Evolutionary conservation across 2,888 invertebrate genomes (phyloP).

Genomic region (Torymus auratus): DNA sequence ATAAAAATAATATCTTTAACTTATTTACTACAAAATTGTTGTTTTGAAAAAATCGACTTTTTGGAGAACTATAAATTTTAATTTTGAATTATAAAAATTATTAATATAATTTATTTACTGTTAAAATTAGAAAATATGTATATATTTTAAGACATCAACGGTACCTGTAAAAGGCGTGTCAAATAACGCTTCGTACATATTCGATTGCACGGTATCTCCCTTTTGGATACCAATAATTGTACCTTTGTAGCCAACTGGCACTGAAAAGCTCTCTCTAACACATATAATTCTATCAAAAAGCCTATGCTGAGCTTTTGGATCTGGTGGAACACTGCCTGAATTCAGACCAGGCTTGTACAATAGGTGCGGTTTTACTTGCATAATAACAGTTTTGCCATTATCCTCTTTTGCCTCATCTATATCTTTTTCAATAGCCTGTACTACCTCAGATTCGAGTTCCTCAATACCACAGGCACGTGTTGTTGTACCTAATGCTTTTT

Average conservation of each 20-base stretch:
- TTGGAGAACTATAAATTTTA: too few relatives aligned
- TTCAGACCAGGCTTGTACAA: slow-evolving; percentile 82
- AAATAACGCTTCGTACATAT: slow-evolving; percentile 88
- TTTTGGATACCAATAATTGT: slow-evolving; percentile 86
- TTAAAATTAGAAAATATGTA: too few relatives aligned
- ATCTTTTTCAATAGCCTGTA: slow-evolving; percentile 78
- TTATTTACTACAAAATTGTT: too few relatives aligned
- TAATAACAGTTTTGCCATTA: slow-evolving; percentile 79
- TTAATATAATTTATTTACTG: too few relatives aligned
- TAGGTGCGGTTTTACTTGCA: slow-evolving; percentile 89
- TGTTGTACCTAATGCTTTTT: slow-evolving; percentile 78
- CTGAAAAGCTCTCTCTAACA: slow-evolving; percentile 84
- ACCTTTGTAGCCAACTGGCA: slow-evolving; percentile 90
- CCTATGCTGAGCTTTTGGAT: slow-evolving; percentile 81
- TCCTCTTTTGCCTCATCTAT: slow-evolving; percentile 72
- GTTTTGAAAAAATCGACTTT: too few relatives aligned
- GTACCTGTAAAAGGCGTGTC: slow-evolving; percentile 83
- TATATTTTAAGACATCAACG: too few relatives aligned
- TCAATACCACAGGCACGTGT: slow-evolving; percentile 84
- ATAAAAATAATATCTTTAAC: too few relatives aligned
- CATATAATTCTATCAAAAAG: slow-evolving; percentile 92
- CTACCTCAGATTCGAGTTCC: slow-evolving; percentile 83
- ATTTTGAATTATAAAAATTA: too few relatives aligned
- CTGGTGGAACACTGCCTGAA: slow-evolving; percentile 81
- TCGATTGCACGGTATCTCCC: slow-evolving; percentile 79